Conservation (phyloP, 2,797 vertebrate genomes). For the Triplophysa yarkandensis region DNA sequence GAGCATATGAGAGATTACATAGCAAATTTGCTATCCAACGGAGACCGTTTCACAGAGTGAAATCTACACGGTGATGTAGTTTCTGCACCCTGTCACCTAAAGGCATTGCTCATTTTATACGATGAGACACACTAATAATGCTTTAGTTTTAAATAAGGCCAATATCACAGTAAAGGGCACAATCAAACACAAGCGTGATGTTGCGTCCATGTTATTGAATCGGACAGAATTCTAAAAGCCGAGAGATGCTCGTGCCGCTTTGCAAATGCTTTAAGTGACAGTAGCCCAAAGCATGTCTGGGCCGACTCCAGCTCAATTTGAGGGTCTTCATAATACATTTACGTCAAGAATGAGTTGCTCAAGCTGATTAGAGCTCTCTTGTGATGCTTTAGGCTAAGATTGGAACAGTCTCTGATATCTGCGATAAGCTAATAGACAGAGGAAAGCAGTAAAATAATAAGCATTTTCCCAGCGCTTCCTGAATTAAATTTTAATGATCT, state of each 20-base stretch:
- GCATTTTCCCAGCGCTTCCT: slow-evolving; percentile 35
- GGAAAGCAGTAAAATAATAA: slow-evolving; percentile 47
- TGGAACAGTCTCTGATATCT: slow-evolving; percentile 40
- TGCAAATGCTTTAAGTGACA: slow-evolving; percentile 34
- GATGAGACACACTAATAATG: background rate
- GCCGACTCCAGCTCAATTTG: slow-evolving; percentile 27
- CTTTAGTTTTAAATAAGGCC: slow-evolving; percentile 1
- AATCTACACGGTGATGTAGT: background rate
- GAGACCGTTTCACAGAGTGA: background rate
- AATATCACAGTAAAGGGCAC: background rate
- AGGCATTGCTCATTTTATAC: background rate
- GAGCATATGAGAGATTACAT: background rate
- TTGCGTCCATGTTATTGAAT: background rate
- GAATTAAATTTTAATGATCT: slow-evolving; percentile 59
- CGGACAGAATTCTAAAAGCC: background rate
- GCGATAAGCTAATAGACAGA: slow-evolving; percentile 42
- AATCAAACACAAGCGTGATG: slow-evolving; percentile 7
- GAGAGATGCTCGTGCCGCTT: slow-evolving; percentile 11
- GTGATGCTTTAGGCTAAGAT: slow-evolving; percentile 48
- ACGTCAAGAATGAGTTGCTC: slow-evolving; percentile 51
- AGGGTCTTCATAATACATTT: slow-evolving; percentile 49
- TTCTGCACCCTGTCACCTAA: background rate
- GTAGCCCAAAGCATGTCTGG: slow-evolving; percentile 21
- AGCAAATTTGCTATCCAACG: background rate
- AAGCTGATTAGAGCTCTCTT: slow-evolving; percentile 45